These are phyloP conservation scores for Cephalopholis sonnerati DNA, from an alignment of 2,113 vertebrate species.

Conservation along the genomic window DNA sequence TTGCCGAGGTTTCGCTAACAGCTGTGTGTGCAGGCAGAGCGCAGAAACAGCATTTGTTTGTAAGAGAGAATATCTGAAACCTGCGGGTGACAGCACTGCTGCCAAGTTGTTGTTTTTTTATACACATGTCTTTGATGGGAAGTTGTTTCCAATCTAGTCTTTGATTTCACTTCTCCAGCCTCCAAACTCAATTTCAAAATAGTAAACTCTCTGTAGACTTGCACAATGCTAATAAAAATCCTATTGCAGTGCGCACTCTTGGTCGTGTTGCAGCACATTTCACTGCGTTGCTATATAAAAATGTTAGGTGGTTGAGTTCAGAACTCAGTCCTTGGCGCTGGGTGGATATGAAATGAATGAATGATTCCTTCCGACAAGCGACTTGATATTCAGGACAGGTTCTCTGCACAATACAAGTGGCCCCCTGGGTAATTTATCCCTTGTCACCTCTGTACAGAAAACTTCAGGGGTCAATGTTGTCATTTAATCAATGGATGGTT, in stretches of 20 bases:
- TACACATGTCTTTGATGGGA: conserved; percentile 40
- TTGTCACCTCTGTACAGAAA: conserved; percentile 28
- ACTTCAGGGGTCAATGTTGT: conserved; percentile 17
- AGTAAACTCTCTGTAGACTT: conserved; percentile 23
- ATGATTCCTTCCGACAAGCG: conserved; percentile 20
- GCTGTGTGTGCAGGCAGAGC: conserved; percentile 22
- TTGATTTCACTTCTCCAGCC: conserved; percentile 12
- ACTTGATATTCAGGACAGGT: conserved; percentile 47
- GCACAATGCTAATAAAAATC: conserved; percentile 35
- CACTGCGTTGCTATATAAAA: neutral
- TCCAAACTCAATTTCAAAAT: conserved; percentile 40
- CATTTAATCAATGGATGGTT: conserved; percentile 20
- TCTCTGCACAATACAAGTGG: conserved; percentile 17
- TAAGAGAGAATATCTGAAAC: conserved; percentile 6
- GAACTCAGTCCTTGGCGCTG: neutral
- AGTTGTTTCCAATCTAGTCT: conserved; percentile 41
- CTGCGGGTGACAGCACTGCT: conserved; percentile 36
- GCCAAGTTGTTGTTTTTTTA: conserved; percentile 37
- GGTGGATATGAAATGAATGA: conserved; percentile 28
- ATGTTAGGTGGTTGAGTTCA: neutral
- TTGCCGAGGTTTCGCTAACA: conserved; percentile 30
- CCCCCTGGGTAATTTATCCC: conserved; percentile 9
- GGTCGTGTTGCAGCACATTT: conserved; percentile 10
- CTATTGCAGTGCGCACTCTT: neutral
- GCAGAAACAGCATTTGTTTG: conserved; percentile 8